Evolutionary conservation across 2,888 invertebrate genomes (phyloP).

Genomic region (Autographa pulchrina): DNA sequence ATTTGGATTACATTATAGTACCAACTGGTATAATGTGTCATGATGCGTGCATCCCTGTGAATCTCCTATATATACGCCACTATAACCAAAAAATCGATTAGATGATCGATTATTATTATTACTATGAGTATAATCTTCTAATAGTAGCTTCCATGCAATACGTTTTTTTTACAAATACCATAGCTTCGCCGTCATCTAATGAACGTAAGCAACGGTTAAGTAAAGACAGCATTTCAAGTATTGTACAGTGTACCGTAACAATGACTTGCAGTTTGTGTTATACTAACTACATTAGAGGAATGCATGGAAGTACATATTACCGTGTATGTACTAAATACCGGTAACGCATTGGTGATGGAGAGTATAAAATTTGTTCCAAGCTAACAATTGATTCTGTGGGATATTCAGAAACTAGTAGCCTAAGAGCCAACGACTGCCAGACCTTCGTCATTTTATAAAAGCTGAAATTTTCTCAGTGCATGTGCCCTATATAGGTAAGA

Average conservation of each 20-base stretch:
- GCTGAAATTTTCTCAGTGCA: too few relatives aligned
- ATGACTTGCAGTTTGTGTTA: conserved; percentile 6
- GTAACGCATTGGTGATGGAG: not conserved
- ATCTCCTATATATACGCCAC: too few relatives aligned
- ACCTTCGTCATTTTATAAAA: too few relatives aligned
- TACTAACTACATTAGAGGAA: not conserved
- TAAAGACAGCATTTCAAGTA: conserved; percentile 5
- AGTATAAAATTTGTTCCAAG: not conserved
- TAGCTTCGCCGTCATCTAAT: not conserved
- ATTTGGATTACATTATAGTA: too few relatives aligned
- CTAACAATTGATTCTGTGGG: not conserved
- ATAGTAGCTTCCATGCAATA: not conserved
- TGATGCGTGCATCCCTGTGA: too few relatives aligned
- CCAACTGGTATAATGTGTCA: too few relatives aligned
- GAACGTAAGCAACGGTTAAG: conserved; percentile 1
- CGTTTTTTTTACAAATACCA: not conserved
- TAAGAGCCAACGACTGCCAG: too few relatives aligned
- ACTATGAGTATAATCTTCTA: not conserved
- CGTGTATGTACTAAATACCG: not conserved
- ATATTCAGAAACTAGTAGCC: too few relatives aligned
- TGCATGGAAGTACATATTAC: not conserved
- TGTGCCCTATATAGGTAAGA: too few relatives aligned
- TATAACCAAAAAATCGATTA: too few relatives aligned
- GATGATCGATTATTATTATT: not conserved
- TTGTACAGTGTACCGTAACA: not conserved